These are phyloP conservation scores for Ophion ventricosus DNA, from an alignment of 2,888 invertebrate species.

Conservation along the genomic window DNA sequence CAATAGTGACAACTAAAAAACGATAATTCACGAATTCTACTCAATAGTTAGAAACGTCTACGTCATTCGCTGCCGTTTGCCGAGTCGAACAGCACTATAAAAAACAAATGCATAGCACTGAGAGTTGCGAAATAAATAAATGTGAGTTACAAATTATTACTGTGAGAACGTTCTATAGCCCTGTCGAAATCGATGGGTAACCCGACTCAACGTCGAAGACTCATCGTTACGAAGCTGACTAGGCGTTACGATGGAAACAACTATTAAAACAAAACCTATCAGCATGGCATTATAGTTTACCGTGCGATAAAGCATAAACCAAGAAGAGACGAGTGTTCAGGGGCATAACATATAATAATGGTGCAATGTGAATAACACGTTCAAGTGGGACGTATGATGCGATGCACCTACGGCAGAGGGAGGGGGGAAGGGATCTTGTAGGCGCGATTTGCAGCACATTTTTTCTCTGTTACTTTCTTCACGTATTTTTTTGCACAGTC, in stretches of 20 bases:
- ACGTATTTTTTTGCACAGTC: no score
- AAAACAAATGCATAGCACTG: neutral
- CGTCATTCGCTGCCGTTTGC: no score
- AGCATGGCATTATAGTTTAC: constrained; percentile 17
- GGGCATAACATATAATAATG: constrained; percentile 20
- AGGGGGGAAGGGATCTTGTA: constrained; percentile 18
- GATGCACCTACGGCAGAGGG: constrained; percentile 4
- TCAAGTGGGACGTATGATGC: constrained; percentile 31
- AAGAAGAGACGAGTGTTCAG: constrained; percentile 26
- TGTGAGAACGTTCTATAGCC: neutral
- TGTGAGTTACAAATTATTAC: neutral
- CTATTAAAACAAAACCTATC: constrained; percentile 28
- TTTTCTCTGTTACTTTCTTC: no score
- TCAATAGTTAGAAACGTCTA: no score
- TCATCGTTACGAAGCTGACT: neutral
- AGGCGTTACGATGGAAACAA: constrained; percentile 13
- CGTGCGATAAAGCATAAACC: constrained; percentile 22
- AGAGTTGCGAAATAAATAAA: neutral
- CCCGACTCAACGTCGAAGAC: constrained; percentile 13
- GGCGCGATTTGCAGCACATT: constrained; percentile 15
- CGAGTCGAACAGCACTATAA: neutral
- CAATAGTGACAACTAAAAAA: no score
- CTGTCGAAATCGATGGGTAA: constrained; percentile 3
- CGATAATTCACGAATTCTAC: no score
- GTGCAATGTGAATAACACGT: constrained; percentile 45